Percentiles rank a stretch among this genome's conserved stretches.
Evolutionary conservation across 2,113 vertebrate species (phyloP).

Genomic region (Pogona vitticeps): DNA sequence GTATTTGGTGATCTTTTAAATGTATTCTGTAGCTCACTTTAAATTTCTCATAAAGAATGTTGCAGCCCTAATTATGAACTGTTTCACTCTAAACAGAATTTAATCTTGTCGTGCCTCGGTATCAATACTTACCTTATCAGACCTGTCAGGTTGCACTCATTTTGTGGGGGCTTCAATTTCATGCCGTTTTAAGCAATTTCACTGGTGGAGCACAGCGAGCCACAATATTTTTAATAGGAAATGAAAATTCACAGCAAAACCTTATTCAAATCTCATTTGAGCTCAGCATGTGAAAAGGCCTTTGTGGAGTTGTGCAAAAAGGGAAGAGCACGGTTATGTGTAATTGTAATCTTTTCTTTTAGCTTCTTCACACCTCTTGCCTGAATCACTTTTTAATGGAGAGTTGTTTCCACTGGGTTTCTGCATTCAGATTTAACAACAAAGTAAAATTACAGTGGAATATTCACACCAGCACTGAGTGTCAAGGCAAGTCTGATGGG

Average conservation of each 20-base stretch:
- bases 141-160: slow-evolving; percentile 67
- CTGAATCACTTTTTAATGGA: slow-evolving; percentile 13
- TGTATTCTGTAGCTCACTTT: slow-evolving; percentile 47
- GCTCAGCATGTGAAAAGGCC: slow-evolving; percentile 28
- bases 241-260: slow-evolving; percentile 66
- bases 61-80: slow-evolving; percentile 61
- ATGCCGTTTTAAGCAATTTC: slow-evolving; percentile 70
- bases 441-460: slow-evolving; percentile 24
- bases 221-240: slow-evolving; percentile 62
- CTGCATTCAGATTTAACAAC: neutral
- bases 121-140: slow-evolving; percentile 67
- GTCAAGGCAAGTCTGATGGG: slow-evolving; percentile 19
- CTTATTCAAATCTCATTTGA: slow-evolving; percentile 58
- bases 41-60: slow-evolving; percentile 60
- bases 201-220: slow-evolving; percentile 45
- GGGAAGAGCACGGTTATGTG: neutral
- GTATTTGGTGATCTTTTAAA: slow-evolving; percentile 57
- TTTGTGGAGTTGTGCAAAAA: slow-evolving; percentile 15
- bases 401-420: neutral
- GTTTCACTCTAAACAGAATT: slow-evolving; percentile 53
- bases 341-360: slow-evolving; percentile 18
- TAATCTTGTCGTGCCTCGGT: slow-evolving; percentile 58
- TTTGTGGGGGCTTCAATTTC: slow-evolving; percentile 61
- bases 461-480: slow-evolving; percentile 1
- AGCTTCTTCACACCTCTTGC: slow-evolving; percentile 39